Conservation (phyloP, 1,140 invertebrate genomes). For the Cephus cinctus region DNA sequence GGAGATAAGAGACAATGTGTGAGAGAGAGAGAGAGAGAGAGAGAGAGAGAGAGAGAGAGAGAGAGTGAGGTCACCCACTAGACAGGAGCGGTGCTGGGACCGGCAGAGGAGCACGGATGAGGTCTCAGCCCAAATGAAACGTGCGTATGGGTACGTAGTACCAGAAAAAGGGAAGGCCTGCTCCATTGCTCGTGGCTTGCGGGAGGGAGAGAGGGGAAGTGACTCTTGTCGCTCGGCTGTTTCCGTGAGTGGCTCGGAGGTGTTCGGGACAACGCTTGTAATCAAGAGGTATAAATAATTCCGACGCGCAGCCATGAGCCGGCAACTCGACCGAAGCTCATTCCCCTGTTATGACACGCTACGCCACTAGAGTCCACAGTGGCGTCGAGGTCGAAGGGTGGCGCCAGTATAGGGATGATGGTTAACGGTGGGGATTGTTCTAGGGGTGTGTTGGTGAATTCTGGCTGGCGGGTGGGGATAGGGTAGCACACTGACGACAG, state of each 20-base stretch:
- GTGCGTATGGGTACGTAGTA: no score
- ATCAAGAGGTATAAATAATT: conserved; percentile 53
- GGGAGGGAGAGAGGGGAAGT: background rate
- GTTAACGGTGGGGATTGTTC: conserved; percentile 1
- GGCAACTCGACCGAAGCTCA: conserved; percentile 29
- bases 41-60: conserved; percentile 7
- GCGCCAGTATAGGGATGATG: conserved; percentile 8
- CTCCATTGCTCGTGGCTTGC: background rate
- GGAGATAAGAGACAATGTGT: background rate
- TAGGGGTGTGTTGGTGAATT: conserved; percentile 18
- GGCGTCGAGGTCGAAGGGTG: conserved; percentile 27
- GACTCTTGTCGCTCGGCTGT: conserved; percentile 25
- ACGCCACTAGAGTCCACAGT: no score
- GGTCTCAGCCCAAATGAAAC: no score
- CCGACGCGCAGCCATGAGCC: conserved; percentile 42
- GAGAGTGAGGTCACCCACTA: conserved; percentile 2
- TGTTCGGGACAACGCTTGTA: conserved; percentile 35
- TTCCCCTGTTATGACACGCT: conserved; percentile 44
- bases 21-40: conserved; percentile 9
- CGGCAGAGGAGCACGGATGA: no score
- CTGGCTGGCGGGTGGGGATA: background rate
- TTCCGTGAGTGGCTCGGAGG: conserved; percentile 32
- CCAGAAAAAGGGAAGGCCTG: no score
- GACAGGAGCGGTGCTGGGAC: conserved; percentile 2
- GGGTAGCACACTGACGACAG: background rate